phyloP scores from a whole-genome alignment of 1,140 invertebrate genomes.

The Tetramorium simillimum region DNA sequence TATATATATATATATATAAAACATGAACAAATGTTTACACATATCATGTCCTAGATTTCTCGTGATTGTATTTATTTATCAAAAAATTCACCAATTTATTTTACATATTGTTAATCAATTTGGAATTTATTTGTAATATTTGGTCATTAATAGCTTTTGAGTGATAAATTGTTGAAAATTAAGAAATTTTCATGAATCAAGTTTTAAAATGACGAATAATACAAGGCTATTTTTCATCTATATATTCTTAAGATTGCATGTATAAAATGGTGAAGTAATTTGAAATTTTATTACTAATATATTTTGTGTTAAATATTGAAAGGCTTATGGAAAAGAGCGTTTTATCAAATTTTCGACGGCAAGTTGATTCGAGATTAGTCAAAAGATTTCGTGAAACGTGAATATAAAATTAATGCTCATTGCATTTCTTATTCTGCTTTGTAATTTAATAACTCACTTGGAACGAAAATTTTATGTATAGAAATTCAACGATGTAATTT shows the following conservation, averaged over 20 bases:
- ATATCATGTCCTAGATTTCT: not conserved
- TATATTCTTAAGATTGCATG: not conserved
- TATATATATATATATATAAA: not conserved
- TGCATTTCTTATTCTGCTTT: not conserved
- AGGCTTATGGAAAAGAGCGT: not conserved
- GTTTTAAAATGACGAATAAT: not conserved
- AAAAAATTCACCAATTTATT: not conserved
- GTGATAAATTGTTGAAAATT: not conserved
- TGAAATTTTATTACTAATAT: not conserved
- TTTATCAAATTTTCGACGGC: not conserved
- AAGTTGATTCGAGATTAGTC: not conserved
- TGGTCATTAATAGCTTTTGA: not conserved
- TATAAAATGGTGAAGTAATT: not conserved
- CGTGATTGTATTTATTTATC: constrained; percentile 4
- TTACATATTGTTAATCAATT: not conserved
- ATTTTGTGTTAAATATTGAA: not conserved
- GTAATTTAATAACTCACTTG: constrained; percentile 32
- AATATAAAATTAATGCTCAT: not conserved
- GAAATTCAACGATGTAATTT: constrained; percentile 3
- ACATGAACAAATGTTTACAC: not conserved
- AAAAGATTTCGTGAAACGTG: not conserved
- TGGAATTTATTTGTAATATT: not conserved
- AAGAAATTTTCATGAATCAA: not conserved
- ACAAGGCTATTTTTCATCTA: not conserved
- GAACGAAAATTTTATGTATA: not conserved